Base-by-base conservation (phyloP, 2,113 vertebrate genomes). In the Stegostoma tigrinum region DNA sequence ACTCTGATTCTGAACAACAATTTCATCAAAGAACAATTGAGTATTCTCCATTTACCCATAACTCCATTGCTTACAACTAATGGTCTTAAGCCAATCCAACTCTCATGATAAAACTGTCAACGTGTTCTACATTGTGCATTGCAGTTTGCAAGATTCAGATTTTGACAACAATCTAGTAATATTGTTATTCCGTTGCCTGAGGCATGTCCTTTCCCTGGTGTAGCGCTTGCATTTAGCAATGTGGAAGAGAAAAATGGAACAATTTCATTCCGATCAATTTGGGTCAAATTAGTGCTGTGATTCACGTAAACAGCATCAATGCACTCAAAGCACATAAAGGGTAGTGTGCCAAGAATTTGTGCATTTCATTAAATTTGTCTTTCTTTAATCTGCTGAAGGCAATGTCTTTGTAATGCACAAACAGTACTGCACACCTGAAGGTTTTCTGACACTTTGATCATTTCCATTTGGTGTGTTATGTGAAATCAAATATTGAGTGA, bases 221-320 rank as follows among this genome's bases (percentile, higher is more conserved):
- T 72, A 48, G 5, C 23, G 48, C 68, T 15, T 72, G 42, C 68
- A 70, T 72, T 48, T 95, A 70, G 42, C 93, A 68, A 72, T 48
- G 93, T 3, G 34, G 67, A 48, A 72, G 75, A 48, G 94, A 75
- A 68, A 75, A 95, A 10, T 72, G 42, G 42, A 95, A 48, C 27
- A 72, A 95, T 95, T 95, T 95, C 24, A 75, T 95, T 95, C 17
- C 48, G 42, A 75, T 72, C 67, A 95, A 72, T 95, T 94, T 95
- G 67, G 72, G 75, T 95, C 94, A 19, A 95, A 75, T 95, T 75
- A 72, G 24, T 95, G 94, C 94, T 72, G 94, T 72, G 67, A 95
- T 72, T 45, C 68, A 72, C 52, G 52, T 52, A 95, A 95, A 95
- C 67, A 95, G n/a, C 67, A 75, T 23, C 52, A 75, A 95, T 75